These are phyloP conservation scores for Aporrectodea caliginosa DNA, from an alignment of 1,140 invertebrate species.

Conservation along the genomic window DNA sequence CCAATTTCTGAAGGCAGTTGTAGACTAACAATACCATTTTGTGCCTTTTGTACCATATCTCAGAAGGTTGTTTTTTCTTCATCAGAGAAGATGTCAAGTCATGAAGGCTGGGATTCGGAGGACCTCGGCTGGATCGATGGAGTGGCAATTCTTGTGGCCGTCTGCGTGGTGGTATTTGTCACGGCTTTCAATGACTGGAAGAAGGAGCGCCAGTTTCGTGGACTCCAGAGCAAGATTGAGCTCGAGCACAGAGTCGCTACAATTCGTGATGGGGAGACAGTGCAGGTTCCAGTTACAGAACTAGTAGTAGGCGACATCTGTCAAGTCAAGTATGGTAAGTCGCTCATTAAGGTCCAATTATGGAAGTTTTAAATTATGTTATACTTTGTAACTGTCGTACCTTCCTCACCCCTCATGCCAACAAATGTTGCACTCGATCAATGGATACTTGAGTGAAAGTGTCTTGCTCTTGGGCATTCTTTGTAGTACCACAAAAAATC, in stretches of 20 bases:
- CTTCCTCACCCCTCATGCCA: too few species aligned
- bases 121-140: slow-evolving; percentile 79
- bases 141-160: slow-evolving; percentile 88
- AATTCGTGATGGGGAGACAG: slow-evolving; percentile 79
- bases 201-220: slow-evolving; percentile 91
- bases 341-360: too few species aligned
- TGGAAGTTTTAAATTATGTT: too few species aligned
- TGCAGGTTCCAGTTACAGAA: slow-evolving; percentile 62
- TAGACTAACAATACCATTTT: not conserved
- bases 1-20: not conserved
- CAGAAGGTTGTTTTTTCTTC: too few species aligned
- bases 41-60: too few species aligned
- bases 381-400: too few species aligned
- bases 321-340: slow-evolving; percentile 60
- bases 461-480: too few species aligned
- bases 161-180: slow-evolving; percentile 91
- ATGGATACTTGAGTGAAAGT: too few species aligned
- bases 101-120: slow-evolving; percentile 39
- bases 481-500: too few species aligned
- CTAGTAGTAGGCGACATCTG: slow-evolving; percentile 97
- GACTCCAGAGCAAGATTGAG: slow-evolving; percentile 91
- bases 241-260: slow-evolving; percentile 95
- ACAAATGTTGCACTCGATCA: too few species aligned
- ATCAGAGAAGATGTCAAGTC: too few species aligned
- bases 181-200: slow-evolving; percentile 97